Percentiles rank a stretch among this genome's conserved stretches.
Evolutionary conservation across 1,140 invertebrate genomes (phyloP).

Genomic region (Psilanteris sp.): DNA sequence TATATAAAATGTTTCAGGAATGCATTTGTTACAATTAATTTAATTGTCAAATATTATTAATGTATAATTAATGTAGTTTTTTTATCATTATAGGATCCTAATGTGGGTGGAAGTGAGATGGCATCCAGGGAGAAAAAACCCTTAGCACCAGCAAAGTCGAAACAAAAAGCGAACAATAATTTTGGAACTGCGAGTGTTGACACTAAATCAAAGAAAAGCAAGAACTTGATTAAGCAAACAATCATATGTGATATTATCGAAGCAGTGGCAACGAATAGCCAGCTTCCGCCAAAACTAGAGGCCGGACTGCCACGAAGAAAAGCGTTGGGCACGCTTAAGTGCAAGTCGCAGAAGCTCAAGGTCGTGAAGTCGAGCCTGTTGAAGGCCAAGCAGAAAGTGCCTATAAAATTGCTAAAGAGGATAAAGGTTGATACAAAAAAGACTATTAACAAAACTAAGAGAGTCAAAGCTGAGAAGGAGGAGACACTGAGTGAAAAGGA

Average conservation of each 20-base stretch:
- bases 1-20: too few species aligned
- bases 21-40: too few species aligned
- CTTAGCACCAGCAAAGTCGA: slow-evolving; percentile 79
- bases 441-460: slow-evolving; percentile 57
- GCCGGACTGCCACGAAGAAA: slow-evolving; percentile 75
- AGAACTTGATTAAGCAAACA: slow-evolving; percentile 67
- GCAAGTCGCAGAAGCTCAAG: slow-evolving; percentile 72
- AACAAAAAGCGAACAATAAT: slow-evolving; percentile 78
- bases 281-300: slow-evolving; percentile 74
- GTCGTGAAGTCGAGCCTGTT: slow-evolving; percentile 70
- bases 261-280: slow-evolving; percentile 72
- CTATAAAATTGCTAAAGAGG: slow-evolving; percentile 71
- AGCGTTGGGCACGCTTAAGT: slow-evolving; percentile 71
- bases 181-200: slow-evolving; percentile 67
- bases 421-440: slow-evolving; percentile 68
- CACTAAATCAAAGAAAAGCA: slow-evolving; percentile 71
- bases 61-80: too few species aligned
- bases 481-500: slow-evolving; percentile 24
- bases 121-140: slow-evolving; percentile 81
- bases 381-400: slow-evolving; percentile 75
- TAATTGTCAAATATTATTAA: too few species aligned
- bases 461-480: slow-evolving; percentile 45
- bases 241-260: slow-evolving; percentile 62
- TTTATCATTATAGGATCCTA: slow-evolving; percentile 77
- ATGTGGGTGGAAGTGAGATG: slow-evolving; percentile 81